Conservation (phyloP, 1,140 invertebrate genomes). For the Drosophila mayri region DNA sequence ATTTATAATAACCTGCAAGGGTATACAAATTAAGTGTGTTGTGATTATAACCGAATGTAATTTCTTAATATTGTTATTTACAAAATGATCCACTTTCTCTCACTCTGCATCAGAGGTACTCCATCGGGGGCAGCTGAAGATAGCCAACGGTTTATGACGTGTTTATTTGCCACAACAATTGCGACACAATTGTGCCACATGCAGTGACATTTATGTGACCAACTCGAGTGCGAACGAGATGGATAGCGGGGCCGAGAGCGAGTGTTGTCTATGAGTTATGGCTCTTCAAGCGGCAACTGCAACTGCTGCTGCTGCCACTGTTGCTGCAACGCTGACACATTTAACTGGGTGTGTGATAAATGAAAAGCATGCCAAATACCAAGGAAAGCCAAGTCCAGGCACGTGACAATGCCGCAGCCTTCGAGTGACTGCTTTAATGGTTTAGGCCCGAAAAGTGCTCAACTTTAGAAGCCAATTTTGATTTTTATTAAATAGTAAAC, state of each 20-base stretch:
- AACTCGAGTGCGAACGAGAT: constrained; percentile 34
- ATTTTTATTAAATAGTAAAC: not conserved
- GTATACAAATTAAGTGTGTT: not conserved
- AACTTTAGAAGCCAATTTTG: not conserved
- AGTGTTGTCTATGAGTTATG: constrained; percentile 73
- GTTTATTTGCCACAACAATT: constrained; percentile 61
- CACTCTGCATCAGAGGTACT: constrained; percentile 16
- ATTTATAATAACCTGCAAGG: too few relatives aligned
- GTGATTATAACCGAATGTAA: not conserved
- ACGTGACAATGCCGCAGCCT: constrained; percentile 34
- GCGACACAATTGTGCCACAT: constrained; percentile 76
- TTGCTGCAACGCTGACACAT: constrained; percentile 53
- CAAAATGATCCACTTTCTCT: not conserved
- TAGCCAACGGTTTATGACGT: constrained; percentile 52
- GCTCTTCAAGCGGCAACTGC: constrained; percentile 52
- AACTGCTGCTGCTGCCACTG: constrained; percentile 19
- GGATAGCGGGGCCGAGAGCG: constrained; percentile 29
- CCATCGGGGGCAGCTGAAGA: constrained; percentile 15
- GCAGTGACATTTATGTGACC: constrained; percentile 75
- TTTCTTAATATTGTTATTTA: not conserved
- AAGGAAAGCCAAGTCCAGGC: constrained; percentile 41
- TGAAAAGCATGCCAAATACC: constrained; percentile 53
- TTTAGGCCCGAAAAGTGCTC: constrained; percentile 5
- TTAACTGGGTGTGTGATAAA: constrained; percentile 66
- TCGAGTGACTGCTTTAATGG: constrained; percentile 23